Conservation (phyloP, 2,888 invertebrate species). For the Ecliptopera silaceata region DNA sequence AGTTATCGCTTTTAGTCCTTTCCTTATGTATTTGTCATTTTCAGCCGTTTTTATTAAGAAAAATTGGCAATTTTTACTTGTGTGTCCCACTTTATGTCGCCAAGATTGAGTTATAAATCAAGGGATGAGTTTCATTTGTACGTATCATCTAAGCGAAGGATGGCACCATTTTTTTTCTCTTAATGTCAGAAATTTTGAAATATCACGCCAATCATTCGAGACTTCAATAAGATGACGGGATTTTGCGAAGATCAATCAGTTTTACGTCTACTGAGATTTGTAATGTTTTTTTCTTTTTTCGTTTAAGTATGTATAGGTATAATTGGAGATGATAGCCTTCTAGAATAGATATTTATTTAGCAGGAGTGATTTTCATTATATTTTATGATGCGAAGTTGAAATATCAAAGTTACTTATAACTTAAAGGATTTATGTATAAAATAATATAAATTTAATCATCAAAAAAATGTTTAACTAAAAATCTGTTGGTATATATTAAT, state of each 20-base stretch:
- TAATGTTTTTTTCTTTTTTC: slow-evolving; percentile 11
- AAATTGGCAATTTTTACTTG: slow-evolving; percentile 79
- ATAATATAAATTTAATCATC: too few relatives aligned
- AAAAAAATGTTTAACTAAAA: too few relatives aligned
- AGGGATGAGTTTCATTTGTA: slow-evolving; percentile 68
- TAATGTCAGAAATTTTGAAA: slow-evolving; percentile 44
- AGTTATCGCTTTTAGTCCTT: not conserved
- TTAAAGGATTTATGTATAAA: too few relatives aligned
- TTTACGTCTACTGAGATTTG: slow-evolving; percentile 19
- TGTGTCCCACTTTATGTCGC: slow-evolving; percentile 73
- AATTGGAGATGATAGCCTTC: not conserved
- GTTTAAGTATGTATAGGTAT: slow-evolving; percentile 1
- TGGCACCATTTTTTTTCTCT: slow-evolving; percentile 55
- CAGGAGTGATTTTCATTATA: too few relatives aligned
- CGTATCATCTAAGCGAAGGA: slow-evolving; percentile 66
- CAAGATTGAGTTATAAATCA: slow-evolving; percentile 79
- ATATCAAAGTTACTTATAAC: too few relatives aligned
- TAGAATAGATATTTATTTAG: too few relatives aligned
- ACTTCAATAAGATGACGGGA: slow-evolving; percentile 34
- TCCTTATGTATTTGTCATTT: slow-evolving; percentile 50
- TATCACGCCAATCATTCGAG: slow-evolving; percentile 39
- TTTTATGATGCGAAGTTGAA: too few relatives aligned
- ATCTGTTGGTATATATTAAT: too few relatives aligned
- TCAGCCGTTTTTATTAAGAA: slow-evolving; percentile 70
- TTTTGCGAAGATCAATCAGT: slow-evolving; percentile 34